Percentiles rank a stretch among this genome's conserved stretches.
phyloP scores from a whole-genome alignment of 2,113 vertebrate genomes.

The Callipepla squamata region DNA sequence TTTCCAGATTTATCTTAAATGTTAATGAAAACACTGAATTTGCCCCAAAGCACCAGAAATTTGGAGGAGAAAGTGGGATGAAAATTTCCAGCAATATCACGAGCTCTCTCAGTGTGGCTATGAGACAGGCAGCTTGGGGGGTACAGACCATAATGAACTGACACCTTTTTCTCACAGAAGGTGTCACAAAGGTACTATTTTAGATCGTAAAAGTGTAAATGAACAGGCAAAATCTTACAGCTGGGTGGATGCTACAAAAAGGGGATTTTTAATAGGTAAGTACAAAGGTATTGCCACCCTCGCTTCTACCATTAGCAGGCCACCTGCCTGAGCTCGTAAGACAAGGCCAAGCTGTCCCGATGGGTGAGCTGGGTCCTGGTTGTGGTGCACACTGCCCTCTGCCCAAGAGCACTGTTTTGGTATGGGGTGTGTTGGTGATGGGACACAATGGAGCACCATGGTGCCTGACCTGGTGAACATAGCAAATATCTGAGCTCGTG shows the following conservation, averaged over 20 bases:
- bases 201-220: neutral
- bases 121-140: neutral
- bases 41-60: slow-evolving; percentile 46
- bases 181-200: neutral
- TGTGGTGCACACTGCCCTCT: fast-evolving
- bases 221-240: neutral
- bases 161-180: neutral
- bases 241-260: neutral
- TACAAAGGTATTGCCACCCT: neutral
- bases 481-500: neutral
- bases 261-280: neutral
- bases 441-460: fast-evolving
- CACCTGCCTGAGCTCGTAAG: neutral
- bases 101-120: neutral
- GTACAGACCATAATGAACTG: neutral
- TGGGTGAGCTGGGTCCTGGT: fast-evolving
- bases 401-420: neutral
- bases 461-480: neutral
- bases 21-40: slow-evolving; percentile 59
- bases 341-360: neutral
- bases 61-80: slow-evolving; percentile 1
- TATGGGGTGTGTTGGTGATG: neutral
- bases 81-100: neutral
- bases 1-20: slow-evolving; percentile 63
- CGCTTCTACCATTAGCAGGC: neutral